Evolutionary conservation across 1,140 invertebrate species (phyloP).

Genomic region (Magallana ariakensis): DNA sequence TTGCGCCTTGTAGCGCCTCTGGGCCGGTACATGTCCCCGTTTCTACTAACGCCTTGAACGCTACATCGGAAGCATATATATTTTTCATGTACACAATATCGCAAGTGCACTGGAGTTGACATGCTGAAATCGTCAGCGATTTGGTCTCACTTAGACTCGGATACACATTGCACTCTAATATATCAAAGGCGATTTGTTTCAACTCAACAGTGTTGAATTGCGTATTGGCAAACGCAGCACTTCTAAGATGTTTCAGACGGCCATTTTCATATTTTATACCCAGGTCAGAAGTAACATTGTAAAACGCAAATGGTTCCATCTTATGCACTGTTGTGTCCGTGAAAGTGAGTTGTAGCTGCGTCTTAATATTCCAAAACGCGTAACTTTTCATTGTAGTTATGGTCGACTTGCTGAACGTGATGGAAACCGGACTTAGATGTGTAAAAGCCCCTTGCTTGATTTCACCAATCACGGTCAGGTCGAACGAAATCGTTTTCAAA

Average conservation of each 20-base stretch:
- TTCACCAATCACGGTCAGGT: neutral
- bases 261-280: neutral
- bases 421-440: neutral
- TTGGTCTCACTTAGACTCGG: neutral
- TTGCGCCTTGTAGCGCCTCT: neutral
- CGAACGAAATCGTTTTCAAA: neutral
- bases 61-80: too few relatives aligned
- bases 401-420: neutral
- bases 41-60: neutral
- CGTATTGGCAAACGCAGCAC: neutral
- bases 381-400: neutral
- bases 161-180: neutral
- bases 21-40: neutral
- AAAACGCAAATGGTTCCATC: slow-evolving; percentile 1
- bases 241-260: neutral
- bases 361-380: neutral
- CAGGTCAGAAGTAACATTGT: neutral
- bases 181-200: neutral
- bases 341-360: neutral
- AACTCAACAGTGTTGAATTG: neutral
- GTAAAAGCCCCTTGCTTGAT: neutral
- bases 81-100: neutral
- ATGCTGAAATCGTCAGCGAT: neutral
- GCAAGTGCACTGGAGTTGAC: neutral
- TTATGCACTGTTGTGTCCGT: neutral